phyloP scores from a whole-genome alignment of 2,888 invertebrate species.

The Patella depressa region DNA sequence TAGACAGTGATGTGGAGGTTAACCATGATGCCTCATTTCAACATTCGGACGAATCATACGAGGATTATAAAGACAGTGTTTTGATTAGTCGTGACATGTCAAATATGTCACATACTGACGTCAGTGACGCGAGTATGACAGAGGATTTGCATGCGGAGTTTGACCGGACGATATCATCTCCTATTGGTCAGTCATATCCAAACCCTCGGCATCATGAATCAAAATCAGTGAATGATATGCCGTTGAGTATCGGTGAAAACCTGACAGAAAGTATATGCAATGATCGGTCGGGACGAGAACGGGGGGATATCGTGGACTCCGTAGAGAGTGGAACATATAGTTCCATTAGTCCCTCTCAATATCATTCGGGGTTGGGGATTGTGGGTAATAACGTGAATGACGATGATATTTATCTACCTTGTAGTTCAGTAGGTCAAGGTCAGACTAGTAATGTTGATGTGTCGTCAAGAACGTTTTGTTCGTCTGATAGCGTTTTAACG shows the following conservation, averaged over 20 bases:
- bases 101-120: conserved; percentile 5
- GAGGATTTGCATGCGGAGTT: background rate
- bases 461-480: background rate
- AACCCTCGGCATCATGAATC: background rate
- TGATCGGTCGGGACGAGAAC: background rate
- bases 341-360: background rate
- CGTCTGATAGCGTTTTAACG: background rate
- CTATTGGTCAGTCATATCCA: background rate
- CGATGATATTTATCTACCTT: background rate
- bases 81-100: conserved; percentile 4
- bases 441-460: background rate
- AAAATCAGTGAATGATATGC: background rate
- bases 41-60: conserved; percentile 4
- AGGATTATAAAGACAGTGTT: conserved; percentile 8
- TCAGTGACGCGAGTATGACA: background rate
- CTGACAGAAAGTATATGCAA: conserved; percentile 4
- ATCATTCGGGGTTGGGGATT: background rate
- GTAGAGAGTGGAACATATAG: background rate
- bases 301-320: background rate
- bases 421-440: background rate
- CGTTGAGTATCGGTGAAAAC: background rate
- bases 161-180: background rate
- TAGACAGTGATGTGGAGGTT: background rate
- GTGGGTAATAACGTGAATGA: background rate
- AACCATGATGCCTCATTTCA: background rate